These are phyloP conservation scores for Pyrocephalus nanus DNA, from an alignment of 2,797 vertebrate species.

Conservation along the genomic window DNA sequence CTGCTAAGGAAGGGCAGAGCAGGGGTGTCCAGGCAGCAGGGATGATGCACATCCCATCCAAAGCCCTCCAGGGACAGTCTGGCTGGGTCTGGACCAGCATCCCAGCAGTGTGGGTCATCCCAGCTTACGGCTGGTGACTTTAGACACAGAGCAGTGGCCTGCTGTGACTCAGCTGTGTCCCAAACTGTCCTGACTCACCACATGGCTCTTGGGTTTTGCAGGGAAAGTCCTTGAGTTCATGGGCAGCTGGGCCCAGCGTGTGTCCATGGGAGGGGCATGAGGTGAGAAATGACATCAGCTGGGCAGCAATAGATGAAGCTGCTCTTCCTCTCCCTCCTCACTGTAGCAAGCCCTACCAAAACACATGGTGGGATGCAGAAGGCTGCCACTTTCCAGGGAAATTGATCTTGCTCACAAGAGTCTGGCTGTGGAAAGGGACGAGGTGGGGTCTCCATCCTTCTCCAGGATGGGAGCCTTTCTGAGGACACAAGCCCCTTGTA, in stretches of 20 bases:
- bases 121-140: neutral
- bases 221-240: neutral
- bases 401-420: neutral
- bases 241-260: neutral
- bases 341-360: neutral
- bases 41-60: neutral
- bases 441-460: neutral
- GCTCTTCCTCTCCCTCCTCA: neutral
- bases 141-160: neutral
- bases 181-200: neutral
- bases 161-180: neutral
- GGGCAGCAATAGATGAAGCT: neutral
- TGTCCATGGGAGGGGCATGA: neutral
- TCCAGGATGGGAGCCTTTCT: neutral
- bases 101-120: neutral
- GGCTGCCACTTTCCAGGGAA: neutral
- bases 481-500: accelerated
- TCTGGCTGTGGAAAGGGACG: neutral
- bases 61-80: neutral
- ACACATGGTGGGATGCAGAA: neutral
- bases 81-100: neutral
- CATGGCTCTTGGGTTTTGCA: neutral
- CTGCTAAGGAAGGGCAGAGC: neutral
- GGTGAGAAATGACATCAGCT: neutral
- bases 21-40: neutral